Evolutionary conservation across 2,113 vertebrate species (phyloP).

Genomic region (Pontoporia blainvillei): DNA sequence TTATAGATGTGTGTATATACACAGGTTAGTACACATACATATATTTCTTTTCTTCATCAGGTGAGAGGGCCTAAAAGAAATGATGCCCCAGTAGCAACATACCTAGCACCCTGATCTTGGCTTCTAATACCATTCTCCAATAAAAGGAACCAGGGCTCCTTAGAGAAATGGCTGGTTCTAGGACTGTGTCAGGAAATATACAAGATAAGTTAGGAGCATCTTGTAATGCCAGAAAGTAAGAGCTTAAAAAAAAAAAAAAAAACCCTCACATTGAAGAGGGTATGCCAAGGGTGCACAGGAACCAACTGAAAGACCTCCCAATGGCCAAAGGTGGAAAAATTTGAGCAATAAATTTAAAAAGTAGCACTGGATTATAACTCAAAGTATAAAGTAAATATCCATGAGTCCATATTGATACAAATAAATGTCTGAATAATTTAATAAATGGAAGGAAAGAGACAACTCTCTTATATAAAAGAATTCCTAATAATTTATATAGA

Average conservation of each 20-base stretch:
- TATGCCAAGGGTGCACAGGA: neutral
- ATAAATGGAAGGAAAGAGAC: neutral
- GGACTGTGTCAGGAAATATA: neutral
- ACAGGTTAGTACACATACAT: neutral
- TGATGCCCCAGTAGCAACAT: neutral
- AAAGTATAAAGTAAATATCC: conserved; percentile 5
- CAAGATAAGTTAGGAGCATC: neutral
- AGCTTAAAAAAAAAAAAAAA: neutral
- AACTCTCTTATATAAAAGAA: neutral
- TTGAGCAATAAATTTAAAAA: neutral
- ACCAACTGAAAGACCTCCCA: neutral
- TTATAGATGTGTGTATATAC: neutral
- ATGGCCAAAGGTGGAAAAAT: neutral
- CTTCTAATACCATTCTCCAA: neutral
- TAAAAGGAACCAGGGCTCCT: neutral
- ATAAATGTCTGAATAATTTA: neutral
- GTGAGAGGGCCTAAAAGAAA: neutral
- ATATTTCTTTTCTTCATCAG: neutral
- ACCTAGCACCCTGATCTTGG: neutral
- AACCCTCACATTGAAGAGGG: neutral
- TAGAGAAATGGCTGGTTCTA: neutral
- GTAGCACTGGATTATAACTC: neutral
- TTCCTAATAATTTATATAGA: neutral
- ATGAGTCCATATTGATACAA: neutral
- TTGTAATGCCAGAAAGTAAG: neutral